Evolutionary conservation across 2,888 invertebrate species (phyloP).

Genomic region (Lepidochitona cinerea): DNA sequence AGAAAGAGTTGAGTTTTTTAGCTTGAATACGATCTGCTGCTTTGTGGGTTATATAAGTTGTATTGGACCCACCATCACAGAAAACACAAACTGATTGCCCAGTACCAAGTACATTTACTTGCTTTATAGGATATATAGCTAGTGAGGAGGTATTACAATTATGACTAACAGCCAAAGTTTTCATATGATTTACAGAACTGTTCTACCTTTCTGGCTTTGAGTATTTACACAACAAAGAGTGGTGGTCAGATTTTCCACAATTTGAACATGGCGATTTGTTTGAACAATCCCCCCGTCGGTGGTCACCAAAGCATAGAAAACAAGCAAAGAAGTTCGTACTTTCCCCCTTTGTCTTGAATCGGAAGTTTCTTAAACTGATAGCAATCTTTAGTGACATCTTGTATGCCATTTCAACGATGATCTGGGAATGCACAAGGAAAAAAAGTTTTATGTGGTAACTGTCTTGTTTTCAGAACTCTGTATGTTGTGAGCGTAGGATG

Average conservation of each 20-base stretch:
- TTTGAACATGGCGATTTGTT: not conserved
- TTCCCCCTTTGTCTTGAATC: not conserved
- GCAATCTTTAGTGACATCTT: not conserved
- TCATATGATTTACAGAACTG: not conserved
- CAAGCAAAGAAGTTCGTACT: not conserved
- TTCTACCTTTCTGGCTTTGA: not conserved
- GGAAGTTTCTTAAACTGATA: not conserved
- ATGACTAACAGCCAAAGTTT: not conserved
- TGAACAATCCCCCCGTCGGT: not conserved
- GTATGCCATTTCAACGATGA: not conserved
- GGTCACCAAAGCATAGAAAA: not conserved
- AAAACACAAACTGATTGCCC: not conserved
- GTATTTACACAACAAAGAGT: not conserved
- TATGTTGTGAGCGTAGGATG: not conserved
- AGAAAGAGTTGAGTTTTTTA: too few relatives aligned
- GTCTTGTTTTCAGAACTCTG: not conserved
- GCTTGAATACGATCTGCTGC: not conserved
- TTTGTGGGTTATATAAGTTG: slow-evolving; percentile 1
- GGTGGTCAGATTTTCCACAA: not conserved
- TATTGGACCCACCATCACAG: slow-evolving; percentile 9
- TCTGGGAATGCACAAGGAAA: not conserved
- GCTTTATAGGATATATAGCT: not conserved
- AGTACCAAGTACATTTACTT: not conserved
- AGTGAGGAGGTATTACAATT: not conserved
- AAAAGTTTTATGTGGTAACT: not conserved